A percentile compares a stretch with the other conserved stretches of the same genome.
These are phyloP conservation scores for Nowickia ferox DNA, from an alignment of 2,888 invertebrate species.

Conservation along the genomic window DNA sequence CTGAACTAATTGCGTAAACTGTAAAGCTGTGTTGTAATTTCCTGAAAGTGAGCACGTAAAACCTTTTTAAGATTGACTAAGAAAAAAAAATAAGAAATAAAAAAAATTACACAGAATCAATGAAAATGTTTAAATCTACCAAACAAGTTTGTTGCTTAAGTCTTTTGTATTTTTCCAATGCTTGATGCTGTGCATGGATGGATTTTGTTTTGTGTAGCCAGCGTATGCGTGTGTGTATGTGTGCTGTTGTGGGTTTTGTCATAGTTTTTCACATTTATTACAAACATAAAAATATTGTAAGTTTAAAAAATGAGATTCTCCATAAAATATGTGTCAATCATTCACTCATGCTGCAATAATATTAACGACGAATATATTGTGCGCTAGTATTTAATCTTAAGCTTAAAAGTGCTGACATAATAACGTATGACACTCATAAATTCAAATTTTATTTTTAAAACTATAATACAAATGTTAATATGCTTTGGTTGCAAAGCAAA, in stretches of 20 bases:
- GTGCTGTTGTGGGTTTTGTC: constrained; percentile 28
- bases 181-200: constrained; percentile 6
- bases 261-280: constrained; percentile 24
- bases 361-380: constrained; percentile 22
- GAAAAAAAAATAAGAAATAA: constrained; percentile 39
- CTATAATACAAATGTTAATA: not conserved
- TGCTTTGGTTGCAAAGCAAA: not conserved
- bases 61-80: constrained; percentile 3
- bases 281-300: constrained; percentile 30
- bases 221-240: constrained; percentile 15
- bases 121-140: constrained; percentile 27
- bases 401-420: constrained; percentile 48
- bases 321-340: constrained; percentile 58
- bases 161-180: constrained; percentile 59
- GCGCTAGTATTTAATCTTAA: constrained; percentile 22
- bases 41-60: constrained; percentile 32
- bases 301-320: constrained; percentile 19
- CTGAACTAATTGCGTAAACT: constrained; percentile 29
- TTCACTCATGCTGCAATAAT: constrained; percentile 46
- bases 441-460: not conserved
- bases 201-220: constrained; percentile 18
- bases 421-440: constrained; percentile 21
- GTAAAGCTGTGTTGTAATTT: constrained; percentile 53
- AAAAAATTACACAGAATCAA: constrained; percentile 45
- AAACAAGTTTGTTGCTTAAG: constrained; percentile 72